Percentiles rank a stretch among this genome's conserved stretches.
phyloP scores from a whole-genome alignment of 2,113 vertebrate species.

The Steatornis caripensis region DNA sequence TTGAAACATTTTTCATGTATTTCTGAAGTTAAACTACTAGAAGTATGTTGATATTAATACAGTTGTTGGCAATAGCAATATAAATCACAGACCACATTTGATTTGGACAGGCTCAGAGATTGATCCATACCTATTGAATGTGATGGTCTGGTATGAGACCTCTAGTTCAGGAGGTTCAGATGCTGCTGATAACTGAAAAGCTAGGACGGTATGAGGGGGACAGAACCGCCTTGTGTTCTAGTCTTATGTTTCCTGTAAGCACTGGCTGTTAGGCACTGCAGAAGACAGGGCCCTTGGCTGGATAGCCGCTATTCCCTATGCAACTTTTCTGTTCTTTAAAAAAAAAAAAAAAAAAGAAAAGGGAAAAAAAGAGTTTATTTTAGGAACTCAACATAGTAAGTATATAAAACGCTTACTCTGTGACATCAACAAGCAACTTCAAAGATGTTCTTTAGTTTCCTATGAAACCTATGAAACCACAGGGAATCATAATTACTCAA shows the following conservation, averaged over 20 bases:
- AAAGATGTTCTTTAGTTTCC: constrained; percentile 39
- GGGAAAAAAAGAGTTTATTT: constrained; percentile 46
- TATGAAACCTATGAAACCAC: constrained; percentile 28
- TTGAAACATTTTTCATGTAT: not conserved
- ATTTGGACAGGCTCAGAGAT: not conserved
- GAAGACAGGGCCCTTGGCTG: not conserved
- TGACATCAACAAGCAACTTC: constrained; percentile 36
- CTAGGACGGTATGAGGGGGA: not conserved
- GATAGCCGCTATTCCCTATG: not conserved
- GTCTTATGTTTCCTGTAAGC: not conserved
- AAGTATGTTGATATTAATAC: not conserved
- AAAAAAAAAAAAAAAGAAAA: not conserved
- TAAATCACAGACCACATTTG: not conserved
- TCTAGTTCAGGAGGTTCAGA: not conserved
- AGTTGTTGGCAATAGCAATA: not conserved
- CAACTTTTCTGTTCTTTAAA: not conserved
- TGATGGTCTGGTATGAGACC: not conserved
- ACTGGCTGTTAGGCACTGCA: not conserved
- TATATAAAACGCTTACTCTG: constrained; percentile 32
- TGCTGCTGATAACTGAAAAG: not conserved
- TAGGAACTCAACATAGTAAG: constrained; percentile 20
- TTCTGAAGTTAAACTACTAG: not conserved
- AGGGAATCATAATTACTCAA: constrained; percentile 13
- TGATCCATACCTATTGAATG: not conserved
- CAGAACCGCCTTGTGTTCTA: not conserved